Percentiles rank a stretch among this genome's conserved stretches.
Conservation (phyloP, 2,888 invertebrate genomes). For the Tholera decimalis region DNA sequence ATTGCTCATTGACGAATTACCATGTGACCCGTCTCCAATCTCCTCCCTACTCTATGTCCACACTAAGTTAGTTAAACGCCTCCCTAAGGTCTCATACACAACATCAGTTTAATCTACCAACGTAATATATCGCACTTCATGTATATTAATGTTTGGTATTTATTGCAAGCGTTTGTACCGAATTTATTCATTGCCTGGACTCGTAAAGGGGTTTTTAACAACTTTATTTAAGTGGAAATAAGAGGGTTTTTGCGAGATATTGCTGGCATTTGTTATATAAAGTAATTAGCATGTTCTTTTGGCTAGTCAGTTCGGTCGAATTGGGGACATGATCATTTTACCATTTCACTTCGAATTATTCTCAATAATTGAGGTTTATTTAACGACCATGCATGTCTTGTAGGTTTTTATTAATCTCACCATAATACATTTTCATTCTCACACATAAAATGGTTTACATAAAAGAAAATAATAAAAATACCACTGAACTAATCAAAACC, state of each 20-base stretch:
- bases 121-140: slow-evolving; percentile 85
- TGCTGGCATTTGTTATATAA: slow-evolving; percentile 23
- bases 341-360: slow-evolving; percentile 20
- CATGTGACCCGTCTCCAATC: slow-evolving; percentile 30
- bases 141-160: slow-evolving; percentile 85
- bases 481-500: slow-evolving; percentile 34
- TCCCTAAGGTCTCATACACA: slow-evolving; percentile 85
- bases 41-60: slow-evolving; percentile 58
- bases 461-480: slow-evolving; percentile 50
- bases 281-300: background rate
- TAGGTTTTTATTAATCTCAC: slow-evolving; percentile 25
- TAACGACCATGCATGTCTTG: slow-evolving; percentile 15
- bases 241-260: slow-evolving; percentile 56
- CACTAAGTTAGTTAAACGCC: slow-evolving; percentile 82
- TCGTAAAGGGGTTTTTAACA: slow-evolving; percentile 62
- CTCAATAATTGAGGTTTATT: slow-evolving; percentile 35
- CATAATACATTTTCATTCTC: slow-evolving; percentile 27
- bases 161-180: slow-evolving; percentile 78
- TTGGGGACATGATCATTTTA: background rate
- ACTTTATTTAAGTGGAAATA: slow-evolving; percentile 58
- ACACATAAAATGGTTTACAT: slow-evolving; percentile 23
- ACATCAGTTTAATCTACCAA: slow-evolving; percentile 83
- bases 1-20: background rate
- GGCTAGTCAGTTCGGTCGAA: background rate
- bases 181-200: slow-evolving; percentile 82